A percentile compares a stretch with the other conserved stretches of the same genome.
phyloP scores from a whole-genome alignment of 2,113 vertebrate genomes.

The Semnornis frantzii region DNA sequence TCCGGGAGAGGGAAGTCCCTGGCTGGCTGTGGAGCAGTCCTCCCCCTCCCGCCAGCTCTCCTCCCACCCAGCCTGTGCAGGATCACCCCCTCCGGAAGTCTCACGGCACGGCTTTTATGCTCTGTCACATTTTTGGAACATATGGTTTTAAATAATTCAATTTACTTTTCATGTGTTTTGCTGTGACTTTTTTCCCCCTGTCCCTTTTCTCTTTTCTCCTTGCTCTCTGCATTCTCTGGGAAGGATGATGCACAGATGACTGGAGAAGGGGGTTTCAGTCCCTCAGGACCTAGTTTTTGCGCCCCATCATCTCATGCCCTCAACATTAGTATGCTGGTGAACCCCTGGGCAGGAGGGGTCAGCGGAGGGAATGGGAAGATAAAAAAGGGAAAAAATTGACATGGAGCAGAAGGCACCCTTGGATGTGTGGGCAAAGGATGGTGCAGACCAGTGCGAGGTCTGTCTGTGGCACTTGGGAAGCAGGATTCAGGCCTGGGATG shows the following conservation, averaged over 20 bases:
- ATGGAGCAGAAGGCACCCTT: not conserved
- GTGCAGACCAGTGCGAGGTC: not conserved
- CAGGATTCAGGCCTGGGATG: not conserved
- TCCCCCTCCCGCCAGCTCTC: not conserved
- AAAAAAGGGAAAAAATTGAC: not conserved
- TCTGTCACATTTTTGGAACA: slow-evolving; percentile 73
- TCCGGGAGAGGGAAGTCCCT: not conserved
- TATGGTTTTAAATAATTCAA: slow-evolving; percentile 79
- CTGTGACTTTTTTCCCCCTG: slow-evolving; percentile 54
- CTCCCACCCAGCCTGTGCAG: not conserved
- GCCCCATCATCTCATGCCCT: not conserved
- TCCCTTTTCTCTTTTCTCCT: slow-evolving; percentile 58
- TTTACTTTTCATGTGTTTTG: slow-evolving; percentile 72
- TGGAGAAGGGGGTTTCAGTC: not conserved
- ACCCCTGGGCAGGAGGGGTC: not conserved
- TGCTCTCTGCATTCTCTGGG: not conserved
- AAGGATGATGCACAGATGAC: not conserved
- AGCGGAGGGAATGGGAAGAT: not conserved
- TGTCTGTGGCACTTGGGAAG: not conserved
- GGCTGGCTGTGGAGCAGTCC: not conserved
- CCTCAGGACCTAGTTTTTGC: not conserved
- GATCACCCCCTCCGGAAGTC: slow-evolving; percentile 53
- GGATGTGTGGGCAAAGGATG: not conserved
- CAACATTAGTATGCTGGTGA: not conserved
- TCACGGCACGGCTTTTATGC: slow-evolving; percentile 59